phyloP scores from a whole-genome alignment of 2,888 invertebrate genomes.

The Geotrupes spiniger region DNA sequence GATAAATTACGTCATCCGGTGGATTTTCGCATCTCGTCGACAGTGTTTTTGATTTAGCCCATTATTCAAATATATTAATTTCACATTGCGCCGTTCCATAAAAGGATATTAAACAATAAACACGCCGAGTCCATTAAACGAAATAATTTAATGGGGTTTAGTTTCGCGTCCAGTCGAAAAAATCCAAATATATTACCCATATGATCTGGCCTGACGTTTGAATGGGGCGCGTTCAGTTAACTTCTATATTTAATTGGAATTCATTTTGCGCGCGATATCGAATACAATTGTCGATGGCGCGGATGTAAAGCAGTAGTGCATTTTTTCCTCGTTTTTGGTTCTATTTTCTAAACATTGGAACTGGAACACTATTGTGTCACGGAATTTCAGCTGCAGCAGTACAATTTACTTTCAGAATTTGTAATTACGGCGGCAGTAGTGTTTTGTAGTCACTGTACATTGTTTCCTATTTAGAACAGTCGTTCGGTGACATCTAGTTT shows the following conservation, averaged over 20 bases:
- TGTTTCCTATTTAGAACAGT: background rate
- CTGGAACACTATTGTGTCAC: background rate
- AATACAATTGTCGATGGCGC: no score
- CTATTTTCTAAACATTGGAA: background rate
- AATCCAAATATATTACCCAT: conserved; percentile 1
- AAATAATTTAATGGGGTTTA: conserved; percentile 1
- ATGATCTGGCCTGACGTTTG: conserved; percentile 5
- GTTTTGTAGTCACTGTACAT: background rate
- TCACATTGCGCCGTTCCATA: background rate
- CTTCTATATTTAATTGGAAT: conserved; percentile 5
- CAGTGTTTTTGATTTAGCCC: background rate
- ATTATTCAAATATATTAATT: no score
- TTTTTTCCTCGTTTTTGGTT: background rate
- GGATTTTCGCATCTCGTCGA: conserved; percentile 6
- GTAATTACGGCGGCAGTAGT: background rate
- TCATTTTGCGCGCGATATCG: background rate
- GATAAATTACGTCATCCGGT: no score
- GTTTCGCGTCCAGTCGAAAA: background rate
- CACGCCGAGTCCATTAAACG: conserved; percentile 1
- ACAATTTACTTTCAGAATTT: conserved; percentile 5
- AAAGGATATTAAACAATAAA: conserved; percentile 7
- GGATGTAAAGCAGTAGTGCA: no score
- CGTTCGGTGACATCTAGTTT: no score
- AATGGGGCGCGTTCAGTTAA: background rate
- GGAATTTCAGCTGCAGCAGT: conserved; percentile 1